Conservation (phyloP, 1,140 invertebrate species). For the Drosophila sulfurigaster region DNA sequence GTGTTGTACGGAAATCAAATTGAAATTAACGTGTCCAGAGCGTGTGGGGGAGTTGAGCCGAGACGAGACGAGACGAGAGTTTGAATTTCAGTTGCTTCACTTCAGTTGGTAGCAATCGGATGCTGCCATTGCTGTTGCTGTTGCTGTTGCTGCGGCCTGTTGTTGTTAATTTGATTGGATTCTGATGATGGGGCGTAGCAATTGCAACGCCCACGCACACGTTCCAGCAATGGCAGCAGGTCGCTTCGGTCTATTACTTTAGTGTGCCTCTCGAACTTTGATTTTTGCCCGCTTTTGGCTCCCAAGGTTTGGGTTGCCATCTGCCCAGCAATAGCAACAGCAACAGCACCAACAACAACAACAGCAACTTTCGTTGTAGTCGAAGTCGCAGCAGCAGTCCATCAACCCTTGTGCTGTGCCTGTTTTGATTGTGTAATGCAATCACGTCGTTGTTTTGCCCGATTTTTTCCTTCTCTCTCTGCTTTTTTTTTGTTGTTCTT, state of each 20-base stretch:
- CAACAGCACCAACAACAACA: background rate
- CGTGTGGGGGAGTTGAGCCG: background rate
- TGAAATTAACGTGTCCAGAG: slow-evolving; percentile 82
- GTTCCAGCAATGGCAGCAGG: slow-evolving; percentile 51
- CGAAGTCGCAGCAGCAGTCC: slow-evolving; percentile 8
- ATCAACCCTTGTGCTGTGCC: slow-evolving; percentile 52
- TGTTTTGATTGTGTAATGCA: slow-evolving; percentile 84
- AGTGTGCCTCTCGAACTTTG: slow-evolving; percentile 64
- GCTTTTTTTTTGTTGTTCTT: background rate
- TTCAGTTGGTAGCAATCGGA: slow-evolving; percentile 15
- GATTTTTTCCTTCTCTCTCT: slow-evolving; percentile 43
- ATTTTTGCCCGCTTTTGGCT: slow-evolving; percentile 56
- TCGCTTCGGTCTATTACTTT: slow-evolving; percentile 69
- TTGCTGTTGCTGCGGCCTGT: slow-evolving; percentile 71
- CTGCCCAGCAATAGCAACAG: slow-evolving; percentile 4
- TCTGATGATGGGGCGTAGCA: slow-evolving; percentile 84
- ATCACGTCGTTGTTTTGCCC: slow-evolving; percentile 83
- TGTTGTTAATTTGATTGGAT: slow-evolving; percentile 85
- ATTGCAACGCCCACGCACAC: slow-evolving; percentile 82
- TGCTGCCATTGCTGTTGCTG: slow-evolving; percentile 41
- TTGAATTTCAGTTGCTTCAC: slow-evolving; percentile 18
- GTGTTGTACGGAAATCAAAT: slow-evolving; percentile 79
- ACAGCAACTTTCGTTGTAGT: slow-evolving; percentile 1
- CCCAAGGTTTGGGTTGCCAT: slow-evolving; percentile 16
- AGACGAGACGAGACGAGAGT: no score